Evolutionary conservation across 2,888 invertebrate species (phyloP), one percentile per base, ranked within the genome.

Genomic region (Lycaena phlaeas): DNA sequence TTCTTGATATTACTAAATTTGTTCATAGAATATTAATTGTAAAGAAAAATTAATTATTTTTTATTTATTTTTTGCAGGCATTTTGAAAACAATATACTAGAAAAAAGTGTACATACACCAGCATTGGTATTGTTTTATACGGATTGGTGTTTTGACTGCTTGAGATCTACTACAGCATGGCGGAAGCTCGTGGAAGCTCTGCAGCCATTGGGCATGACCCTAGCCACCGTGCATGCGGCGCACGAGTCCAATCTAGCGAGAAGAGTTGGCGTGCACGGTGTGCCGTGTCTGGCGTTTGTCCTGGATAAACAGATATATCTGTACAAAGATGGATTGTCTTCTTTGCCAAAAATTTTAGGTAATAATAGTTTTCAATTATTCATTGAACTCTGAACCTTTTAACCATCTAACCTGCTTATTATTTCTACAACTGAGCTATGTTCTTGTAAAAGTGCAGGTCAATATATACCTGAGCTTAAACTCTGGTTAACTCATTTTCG

Each of bases 101-200:
- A 95, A 46, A 94, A 94, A 64, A 96, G 95, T 63, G 85, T 87
- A 43, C 89, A 88, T 48, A 91, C 91, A 25, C 96, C 97, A 6
- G 92, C 95, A 44, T 78, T 98, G 42, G 87, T 98, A 36, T 89
- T 97, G 53, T 95, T 96, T 69, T 98, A 96, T 74, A 92, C 94
- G 4, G 97, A 97, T 71, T 96, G 95, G 93, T 98, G 97, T 67
- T 94, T 96, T 69, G 90, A 94, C 36, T 98, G 97, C 68, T 89
- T 95, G 48, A 92, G 91, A 57, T 90, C 93, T n/a, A 95, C 96
- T 34, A 92, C 92, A 1, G 88, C 93, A 6, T 95, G 96, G 89
- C 87, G 94, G 37, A 89, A 93, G 48, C 84, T 97, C 38, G 91
- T 95, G 28, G 93, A 95, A 56, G 93, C 96, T 30, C 75, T 97